Conservation (phyloP, 2,113 vertebrate species). For the Rhombomys opimus region DNA sequence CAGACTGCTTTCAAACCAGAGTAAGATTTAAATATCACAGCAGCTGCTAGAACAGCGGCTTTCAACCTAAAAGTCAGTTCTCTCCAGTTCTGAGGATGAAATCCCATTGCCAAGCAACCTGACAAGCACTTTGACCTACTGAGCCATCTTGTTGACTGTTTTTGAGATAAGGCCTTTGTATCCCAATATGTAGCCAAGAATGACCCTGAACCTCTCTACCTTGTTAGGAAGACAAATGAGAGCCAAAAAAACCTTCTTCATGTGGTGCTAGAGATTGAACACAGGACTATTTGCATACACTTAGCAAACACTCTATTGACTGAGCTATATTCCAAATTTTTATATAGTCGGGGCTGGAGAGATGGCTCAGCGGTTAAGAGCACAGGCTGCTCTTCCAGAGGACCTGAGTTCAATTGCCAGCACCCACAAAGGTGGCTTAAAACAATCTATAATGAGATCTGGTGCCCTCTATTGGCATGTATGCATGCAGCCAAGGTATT, state of each 20-base stretch:
- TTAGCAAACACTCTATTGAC: background rate
- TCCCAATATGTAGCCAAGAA: background rate
- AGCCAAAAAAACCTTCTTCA: background rate
- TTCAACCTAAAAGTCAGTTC: background rate
- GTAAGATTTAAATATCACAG: too few species aligned
- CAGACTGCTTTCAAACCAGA: too few species aligned
- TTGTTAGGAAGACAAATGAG: background rate
- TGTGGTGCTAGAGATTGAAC: background rate
- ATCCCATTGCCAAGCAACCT: too few species aligned
- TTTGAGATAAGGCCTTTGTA: background rate
- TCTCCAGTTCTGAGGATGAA: background rate
- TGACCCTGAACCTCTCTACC: background rate
- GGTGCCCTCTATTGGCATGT: too few species aligned
- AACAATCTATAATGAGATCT: too few species aligned
- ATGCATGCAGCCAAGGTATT: too few species aligned
- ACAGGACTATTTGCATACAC: background rate
- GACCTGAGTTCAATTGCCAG: too few species aligned
- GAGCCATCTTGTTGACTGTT: background rate
- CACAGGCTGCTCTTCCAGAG: too few species aligned
- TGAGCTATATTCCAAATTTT: background rate
- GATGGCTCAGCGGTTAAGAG: too few species aligned
- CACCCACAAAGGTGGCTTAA: too few species aligned
- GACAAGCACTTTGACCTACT: background rate
- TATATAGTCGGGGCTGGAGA: too few species aligned
- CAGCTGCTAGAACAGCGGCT: too few species aligned